Evolutionary conservation across 2,888 invertebrate genomes (phyloP).

Genomic region (Stenurella melanura): DNA sequence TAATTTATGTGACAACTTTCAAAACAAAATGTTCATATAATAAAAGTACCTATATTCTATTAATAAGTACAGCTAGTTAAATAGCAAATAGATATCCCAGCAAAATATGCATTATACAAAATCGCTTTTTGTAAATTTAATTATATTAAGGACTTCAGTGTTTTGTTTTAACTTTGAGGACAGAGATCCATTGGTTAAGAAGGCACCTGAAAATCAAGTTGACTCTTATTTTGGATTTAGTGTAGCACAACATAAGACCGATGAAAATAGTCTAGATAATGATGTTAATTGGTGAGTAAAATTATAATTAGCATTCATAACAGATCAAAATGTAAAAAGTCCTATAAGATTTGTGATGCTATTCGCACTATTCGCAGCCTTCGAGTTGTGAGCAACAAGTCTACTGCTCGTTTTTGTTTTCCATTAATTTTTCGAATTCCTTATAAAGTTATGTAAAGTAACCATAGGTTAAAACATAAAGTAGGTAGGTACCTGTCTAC

Average conservation of each 20-base stretch:
- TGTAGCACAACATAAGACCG: constrained; percentile 63
- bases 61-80: background rate
- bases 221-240: constrained; percentile 67
- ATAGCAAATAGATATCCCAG: background rate
- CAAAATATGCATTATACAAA: background rate
- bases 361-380: background rate
- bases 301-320: background rate
- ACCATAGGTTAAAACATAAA: too few species aligned
- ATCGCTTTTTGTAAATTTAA: constrained; percentile 5
- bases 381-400: background rate
- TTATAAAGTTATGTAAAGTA: background rate
- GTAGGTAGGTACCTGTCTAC: too few species aligned
- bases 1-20: background rate
- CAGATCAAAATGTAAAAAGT: background rate
- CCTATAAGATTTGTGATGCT: background rate
- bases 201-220: constrained; percentile 55
- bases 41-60: background rate
- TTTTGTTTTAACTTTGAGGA: constrained; percentile 64
- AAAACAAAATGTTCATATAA: background rate
- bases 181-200: constrained; percentile 64
- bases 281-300: constrained; percentile 58
- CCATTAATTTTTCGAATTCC: background rate
- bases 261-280: constrained; percentile 42
- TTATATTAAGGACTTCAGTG: constrained; percentile 54
- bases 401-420: background rate